phyloP scores from a whole-genome alignment of 2,797 vertebrate species.

The Decapterus maruadsi region DNA sequence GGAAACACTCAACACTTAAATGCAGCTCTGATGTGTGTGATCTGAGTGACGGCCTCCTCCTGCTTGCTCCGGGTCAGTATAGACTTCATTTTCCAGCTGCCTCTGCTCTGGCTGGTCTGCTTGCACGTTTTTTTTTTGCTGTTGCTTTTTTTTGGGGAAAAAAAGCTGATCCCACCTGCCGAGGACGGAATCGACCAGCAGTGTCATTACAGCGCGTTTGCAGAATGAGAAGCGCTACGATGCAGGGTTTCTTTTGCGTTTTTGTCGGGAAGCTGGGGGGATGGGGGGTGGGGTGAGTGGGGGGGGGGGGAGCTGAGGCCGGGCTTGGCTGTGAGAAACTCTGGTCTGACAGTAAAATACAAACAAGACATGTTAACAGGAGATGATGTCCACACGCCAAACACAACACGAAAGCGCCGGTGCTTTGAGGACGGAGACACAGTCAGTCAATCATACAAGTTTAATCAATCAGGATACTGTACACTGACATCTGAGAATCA shows the following conservation, averaged over 20 bases:
- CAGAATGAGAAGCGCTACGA: not conserved
- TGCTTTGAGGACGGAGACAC: constrained; percentile 42
- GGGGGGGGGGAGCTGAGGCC: constrained; percentile 11
- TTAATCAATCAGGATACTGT: constrained; percentile 31
- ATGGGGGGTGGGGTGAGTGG: not conserved
- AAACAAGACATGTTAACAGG: constrained; percentile 58
- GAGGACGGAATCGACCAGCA: not conserved
- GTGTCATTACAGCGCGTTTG: not conserved
- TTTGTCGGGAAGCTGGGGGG: not conserved
- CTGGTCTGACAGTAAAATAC: constrained; percentile 58
- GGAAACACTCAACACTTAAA: not conserved
- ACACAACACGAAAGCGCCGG: constrained; percentile 28
- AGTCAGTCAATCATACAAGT: constrained; percentile 27
- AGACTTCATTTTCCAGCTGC: not conserved
- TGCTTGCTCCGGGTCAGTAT: not conserved
- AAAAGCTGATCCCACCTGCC: too few species aligned
- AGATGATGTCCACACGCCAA: constrained; percentile 54
- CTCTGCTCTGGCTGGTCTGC: not conserved
- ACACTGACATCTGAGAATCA: constrained; percentile 34
- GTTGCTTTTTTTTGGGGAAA: not conserved
- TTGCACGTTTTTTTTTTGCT: not conserved
- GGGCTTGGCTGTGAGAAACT: constrained; percentile 66
- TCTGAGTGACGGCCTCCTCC: not conserved
- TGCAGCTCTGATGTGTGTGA: not conserved
- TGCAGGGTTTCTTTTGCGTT: not conserved